Conservation (phyloP, 2,797 vertebrate genomes). For the Telmatherina bonti region DNA sequence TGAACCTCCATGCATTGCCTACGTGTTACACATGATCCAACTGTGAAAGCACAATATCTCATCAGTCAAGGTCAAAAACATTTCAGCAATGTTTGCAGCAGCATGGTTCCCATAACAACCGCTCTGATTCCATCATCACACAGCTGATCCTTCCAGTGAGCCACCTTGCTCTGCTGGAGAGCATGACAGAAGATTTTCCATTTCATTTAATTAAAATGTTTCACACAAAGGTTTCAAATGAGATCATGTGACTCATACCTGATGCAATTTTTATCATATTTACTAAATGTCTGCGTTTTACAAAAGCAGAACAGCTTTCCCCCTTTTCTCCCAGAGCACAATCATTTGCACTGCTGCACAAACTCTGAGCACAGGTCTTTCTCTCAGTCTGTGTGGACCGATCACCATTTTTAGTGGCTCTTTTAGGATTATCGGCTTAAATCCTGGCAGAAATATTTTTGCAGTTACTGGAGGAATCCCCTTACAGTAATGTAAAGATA, state of each 20-base stretch:
- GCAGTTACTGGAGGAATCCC: background rate
- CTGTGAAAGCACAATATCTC: conserved; percentile 38
- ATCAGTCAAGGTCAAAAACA: conserved; percentile 61
- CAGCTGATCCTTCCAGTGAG: conserved; percentile 32
- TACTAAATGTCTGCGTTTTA: background rate
- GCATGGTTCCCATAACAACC: conserved; percentile 77
- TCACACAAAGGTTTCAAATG: conserved; percentile 16
- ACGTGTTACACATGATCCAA: conserved; percentile 27
- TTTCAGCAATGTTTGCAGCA: conserved; percentile 69
- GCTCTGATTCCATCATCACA: conserved; percentile 45
- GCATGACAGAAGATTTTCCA: conserved; percentile 22
- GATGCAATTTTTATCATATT: conserved; percentile 11
- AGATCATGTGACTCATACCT: conserved; percentile 9
- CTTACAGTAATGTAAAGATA: background rate
- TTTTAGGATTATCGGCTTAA: background rate
- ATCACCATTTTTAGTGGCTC: background rate
- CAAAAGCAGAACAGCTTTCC: background rate
- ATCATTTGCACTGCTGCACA: background rate
- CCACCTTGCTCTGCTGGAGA: conserved; percentile 20
- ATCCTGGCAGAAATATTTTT: background rate
- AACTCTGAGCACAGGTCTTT: background rate
- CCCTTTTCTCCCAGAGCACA: background rate
- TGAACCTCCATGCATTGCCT: background rate
- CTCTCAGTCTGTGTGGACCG: background rate
- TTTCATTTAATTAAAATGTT: conserved; percentile 36